Conservation (phyloP, 2,113 vertebrate genomes). For the Mesembrinibis cayennensis region DNA sequence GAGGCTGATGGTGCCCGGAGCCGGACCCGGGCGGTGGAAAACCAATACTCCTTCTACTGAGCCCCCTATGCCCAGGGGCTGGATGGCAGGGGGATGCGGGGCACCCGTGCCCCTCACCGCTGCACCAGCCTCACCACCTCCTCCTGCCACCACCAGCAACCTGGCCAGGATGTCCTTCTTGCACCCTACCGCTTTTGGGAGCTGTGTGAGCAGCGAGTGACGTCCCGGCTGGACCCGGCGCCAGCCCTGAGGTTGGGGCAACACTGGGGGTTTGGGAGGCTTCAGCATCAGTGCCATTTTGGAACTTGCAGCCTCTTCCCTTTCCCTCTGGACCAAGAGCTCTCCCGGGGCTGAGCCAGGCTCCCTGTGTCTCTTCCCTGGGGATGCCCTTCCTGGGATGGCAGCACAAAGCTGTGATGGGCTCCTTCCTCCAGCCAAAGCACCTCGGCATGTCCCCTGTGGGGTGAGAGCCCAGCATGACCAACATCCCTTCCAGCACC, state of each 20-base stretch:
- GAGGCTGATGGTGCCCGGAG: conserved; percentile 84
- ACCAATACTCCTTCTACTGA: conserved; percentile 99
- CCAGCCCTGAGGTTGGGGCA: not conserved
- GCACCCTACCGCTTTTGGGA: not conserved
- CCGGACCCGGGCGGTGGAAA: conserved; percentile 90
- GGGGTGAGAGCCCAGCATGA: not conserved
- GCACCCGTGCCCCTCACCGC: not conserved
- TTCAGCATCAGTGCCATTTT: conserved; percentile 63
- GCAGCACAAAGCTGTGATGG: not conserved
- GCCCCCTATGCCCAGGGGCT: not conserved
- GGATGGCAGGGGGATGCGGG: not conserved
- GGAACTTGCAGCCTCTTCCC: conserved; percentile 7
- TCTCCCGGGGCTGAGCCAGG: not conserved
- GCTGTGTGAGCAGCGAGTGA: accelerated
- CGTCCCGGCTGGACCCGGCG: not conserved
- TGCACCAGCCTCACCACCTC: not conserved
- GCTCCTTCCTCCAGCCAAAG: not conserved
- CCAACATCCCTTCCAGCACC: not conserved
- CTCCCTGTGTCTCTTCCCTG: not conserved
- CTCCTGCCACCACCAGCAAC: not conserved
- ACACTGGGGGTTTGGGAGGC: not conserved
- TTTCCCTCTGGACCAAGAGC: not conserved
- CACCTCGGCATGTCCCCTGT: not conserved
- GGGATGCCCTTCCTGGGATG: not conserved
- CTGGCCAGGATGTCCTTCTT: accelerated